Conservation (phyloP, 2,113 vertebrate genomes). For the Zosterops borbonicus region DNA sequence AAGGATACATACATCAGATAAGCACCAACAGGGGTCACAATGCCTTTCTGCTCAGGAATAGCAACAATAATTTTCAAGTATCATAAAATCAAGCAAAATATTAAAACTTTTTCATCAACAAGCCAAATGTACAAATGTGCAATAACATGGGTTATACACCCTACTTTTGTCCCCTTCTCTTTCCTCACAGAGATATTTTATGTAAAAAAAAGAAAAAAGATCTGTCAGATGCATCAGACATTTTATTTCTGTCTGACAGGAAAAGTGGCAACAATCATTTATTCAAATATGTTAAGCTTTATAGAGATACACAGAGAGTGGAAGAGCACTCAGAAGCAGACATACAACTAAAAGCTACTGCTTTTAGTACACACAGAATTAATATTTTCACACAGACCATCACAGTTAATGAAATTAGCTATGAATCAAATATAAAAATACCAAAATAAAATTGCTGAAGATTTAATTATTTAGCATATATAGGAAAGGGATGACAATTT, state of each 20-base stretch:
- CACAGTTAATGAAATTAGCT: background rate
- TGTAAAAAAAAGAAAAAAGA: background rate
- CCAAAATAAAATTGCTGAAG: background rate
- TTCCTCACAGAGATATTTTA: background rate
- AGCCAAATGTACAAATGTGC: background rate
- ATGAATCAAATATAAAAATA: background rate
- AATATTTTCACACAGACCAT: background rate
- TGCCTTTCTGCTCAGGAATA: background rate
- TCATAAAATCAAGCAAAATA: slow-evolving; percentile 21
- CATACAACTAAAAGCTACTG: background rate
- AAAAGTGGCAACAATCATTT: background rate
- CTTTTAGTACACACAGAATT: background rate
- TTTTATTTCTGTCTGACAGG: background rate
- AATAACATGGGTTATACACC: background rate
- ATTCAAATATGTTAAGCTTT: background rate
- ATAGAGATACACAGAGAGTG: background rate
- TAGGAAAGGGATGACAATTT: background rate
- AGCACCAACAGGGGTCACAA: background rate
- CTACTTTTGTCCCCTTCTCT: background rate
- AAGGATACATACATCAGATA: background rate
- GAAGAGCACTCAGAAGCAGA: background rate
- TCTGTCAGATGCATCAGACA: background rate
- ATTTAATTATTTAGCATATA: background rate
- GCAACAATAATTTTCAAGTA: slow-evolving; percentile 22
- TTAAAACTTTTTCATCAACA: background rate